Percentiles rank a stretch among this genome's conserved stretches.
phyloP scores from a whole-genome alignment of 2,888 invertebrate genomes.

The Chrysodeixis includens region DNA sequence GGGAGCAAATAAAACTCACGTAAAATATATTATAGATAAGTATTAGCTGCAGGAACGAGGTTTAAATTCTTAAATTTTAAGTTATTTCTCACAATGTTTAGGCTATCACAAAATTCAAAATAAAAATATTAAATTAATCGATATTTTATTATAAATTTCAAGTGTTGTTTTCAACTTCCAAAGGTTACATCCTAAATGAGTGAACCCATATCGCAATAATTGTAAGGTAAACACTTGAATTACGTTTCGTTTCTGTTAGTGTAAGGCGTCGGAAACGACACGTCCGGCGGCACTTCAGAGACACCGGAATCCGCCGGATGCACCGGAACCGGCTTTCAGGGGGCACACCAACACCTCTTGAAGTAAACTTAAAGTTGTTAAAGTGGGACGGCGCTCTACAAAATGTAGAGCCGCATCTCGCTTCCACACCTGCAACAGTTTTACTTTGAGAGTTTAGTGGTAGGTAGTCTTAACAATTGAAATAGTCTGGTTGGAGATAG shows the following conservation, averaged over 20 bases:
- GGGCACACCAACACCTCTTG: too few species aligned
- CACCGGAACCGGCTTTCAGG: slow-evolving; percentile 33
- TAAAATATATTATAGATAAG: too few species aligned
- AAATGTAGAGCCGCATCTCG: too few species aligned
- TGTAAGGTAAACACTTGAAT: neutral
- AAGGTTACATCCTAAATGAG: too few species aligned
- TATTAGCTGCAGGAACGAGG: too few species aligned
- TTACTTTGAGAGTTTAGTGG: too few species aligned
- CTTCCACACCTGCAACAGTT: neutral
- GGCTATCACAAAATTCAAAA: neutral
- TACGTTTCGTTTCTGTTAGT: slow-evolving; percentile 20
- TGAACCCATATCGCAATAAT: neutral
- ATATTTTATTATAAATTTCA: neutral
- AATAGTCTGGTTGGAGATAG: slow-evolving; percentile 13
- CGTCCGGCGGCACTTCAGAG: slow-evolving; percentile 53
- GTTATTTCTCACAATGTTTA: too few species aligned
- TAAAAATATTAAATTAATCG: neutral
- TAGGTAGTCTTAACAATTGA: slow-evolving; percentile 11
- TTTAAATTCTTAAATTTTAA: too few species aligned
- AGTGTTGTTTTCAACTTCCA: too few species aligned
- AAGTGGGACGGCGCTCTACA: too few species aligned
- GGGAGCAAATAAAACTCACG: too few species aligned
- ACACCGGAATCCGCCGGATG: slow-evolving; percentile 69
- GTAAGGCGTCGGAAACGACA: slow-evolving; percentile 57
- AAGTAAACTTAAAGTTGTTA: too few species aligned